Evolutionary conservation across 2,888 invertebrate species (phyloP).

Genomic region (Scaptomyza tumidula): DNA sequence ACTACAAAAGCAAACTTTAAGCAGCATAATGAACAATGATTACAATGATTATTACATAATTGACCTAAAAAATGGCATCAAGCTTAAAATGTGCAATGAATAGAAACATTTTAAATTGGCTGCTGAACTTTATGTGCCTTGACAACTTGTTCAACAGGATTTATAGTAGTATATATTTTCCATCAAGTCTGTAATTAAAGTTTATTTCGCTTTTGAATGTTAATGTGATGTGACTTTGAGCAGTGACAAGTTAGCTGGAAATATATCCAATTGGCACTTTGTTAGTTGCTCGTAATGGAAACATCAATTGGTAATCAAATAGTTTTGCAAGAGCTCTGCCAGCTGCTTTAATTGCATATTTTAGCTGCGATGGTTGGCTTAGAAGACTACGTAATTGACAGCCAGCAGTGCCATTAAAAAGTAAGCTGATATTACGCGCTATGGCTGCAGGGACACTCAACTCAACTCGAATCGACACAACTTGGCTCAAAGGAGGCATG

Average conservation of each 20-base stretch:
- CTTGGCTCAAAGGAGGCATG: slow-evolving; percentile 11
- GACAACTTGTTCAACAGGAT: not conserved
- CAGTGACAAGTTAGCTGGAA: not conserved
- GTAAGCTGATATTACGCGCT: slow-evolving; percentile 75
- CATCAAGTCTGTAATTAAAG: not conserved
- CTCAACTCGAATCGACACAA: slow-evolving; percentile 2
- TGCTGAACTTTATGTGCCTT: not conserved
- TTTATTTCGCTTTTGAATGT: not conserved
- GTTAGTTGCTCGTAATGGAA: slow-evolving; percentile 40
- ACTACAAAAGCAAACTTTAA: not conserved
- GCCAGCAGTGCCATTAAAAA: slow-evolving; percentile 70
- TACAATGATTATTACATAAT: not conserved
- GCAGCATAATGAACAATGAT: not conserved
- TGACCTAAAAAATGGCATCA: not conserved
- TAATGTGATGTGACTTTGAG: slow-evolving; percentile 5
- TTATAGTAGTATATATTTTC: not conserved
- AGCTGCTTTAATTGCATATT: slow-evolving; percentile 70
- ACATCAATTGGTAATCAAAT: slow-evolving; percentile 78
- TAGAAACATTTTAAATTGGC: not conserved
- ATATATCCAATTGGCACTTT: slow-evolving; percentile 33
- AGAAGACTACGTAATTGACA: slow-evolving; percentile 73
- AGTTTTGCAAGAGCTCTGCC: slow-evolving; percentile 41
- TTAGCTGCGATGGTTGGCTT: slow-evolving; percentile 47
- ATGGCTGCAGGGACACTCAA: slow-evolving; percentile 36
- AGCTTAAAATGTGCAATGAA: not conserved